Evolutionary conservation across 2,797 vertebrate species (phyloP).

Genomic region (Liasis olivaceus): DNA sequence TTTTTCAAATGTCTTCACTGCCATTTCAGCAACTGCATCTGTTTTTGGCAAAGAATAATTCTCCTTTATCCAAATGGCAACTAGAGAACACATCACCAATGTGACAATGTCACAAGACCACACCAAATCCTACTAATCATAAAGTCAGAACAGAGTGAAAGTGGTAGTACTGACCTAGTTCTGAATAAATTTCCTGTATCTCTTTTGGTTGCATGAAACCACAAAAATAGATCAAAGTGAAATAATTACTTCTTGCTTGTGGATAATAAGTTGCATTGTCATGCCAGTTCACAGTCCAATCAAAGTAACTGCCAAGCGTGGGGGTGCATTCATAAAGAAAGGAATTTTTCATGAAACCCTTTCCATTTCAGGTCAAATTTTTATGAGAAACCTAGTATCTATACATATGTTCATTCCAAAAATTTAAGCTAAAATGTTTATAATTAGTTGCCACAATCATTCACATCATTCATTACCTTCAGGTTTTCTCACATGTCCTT

Average conservation of each 20-base stretch:
- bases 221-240: neutral
- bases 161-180: neutral
- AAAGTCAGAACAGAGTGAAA: neutral
- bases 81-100: neutral
- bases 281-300: neutral
- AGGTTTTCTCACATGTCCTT: neutral
- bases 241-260: neutral
- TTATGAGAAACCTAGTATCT: neutral
- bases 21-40: neutral
- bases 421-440: neutral
- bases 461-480: neutral
- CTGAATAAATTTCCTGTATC: neutral
- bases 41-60: neutral
- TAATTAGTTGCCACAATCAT: neutral
- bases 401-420: neutral
- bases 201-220: neutral
- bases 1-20: neutral
- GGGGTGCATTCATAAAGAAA: neutral
- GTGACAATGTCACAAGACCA: neutral
- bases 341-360: neutral
- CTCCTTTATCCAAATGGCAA: neutral
- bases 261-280: neutral
- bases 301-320: neutral
- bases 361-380: neutral
- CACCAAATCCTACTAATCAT: neutral